Conservation (phyloP, 2,113 vertebrate species). For the Marmota monax region DNA sequence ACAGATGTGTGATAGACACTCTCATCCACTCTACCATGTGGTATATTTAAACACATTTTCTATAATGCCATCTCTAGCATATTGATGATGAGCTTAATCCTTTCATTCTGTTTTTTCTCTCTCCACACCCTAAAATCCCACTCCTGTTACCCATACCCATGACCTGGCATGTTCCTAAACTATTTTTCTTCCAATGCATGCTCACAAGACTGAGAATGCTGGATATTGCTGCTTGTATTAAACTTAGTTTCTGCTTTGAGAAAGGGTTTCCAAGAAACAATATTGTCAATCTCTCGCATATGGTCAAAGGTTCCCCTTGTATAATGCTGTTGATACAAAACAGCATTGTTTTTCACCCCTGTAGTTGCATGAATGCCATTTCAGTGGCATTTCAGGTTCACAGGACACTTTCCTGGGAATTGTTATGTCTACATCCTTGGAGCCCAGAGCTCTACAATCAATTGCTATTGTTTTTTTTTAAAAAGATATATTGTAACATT, state of each 20-base stretch:
- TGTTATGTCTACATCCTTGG: slow-evolving; percentile 47
- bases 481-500: slow-evolving; percentile 57
- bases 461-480: neutral
- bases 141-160: neutral
- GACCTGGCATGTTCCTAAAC: neutral
- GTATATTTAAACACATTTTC: neutral
- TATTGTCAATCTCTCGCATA: slow-evolving; percentile 47
- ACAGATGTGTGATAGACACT: neutral
- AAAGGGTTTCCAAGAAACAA: slow-evolving; percentile 33
- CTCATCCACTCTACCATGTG: neutral
- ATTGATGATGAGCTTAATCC: neutral
- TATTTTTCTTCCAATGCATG: neutral
- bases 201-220: neutral
- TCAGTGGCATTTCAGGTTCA: slow-evolving; percentile 67
- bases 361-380: slow-evolving; percentile 74
- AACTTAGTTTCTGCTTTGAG: neutral
- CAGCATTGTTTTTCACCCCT: slow-evolving; percentile 41
- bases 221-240: neutral
- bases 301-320: slow-evolving; percentile 29
- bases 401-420: slow-evolving; percentile 12
- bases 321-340: slow-evolving; percentile 20
- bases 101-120: neutral
- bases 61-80: neutral
- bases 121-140: neutral
- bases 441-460: slow-evolving; percentile 48